Base-by-base conservation (phyloP, 2,888 invertebrate species). In the Caenorhabditis afra region DNA sequence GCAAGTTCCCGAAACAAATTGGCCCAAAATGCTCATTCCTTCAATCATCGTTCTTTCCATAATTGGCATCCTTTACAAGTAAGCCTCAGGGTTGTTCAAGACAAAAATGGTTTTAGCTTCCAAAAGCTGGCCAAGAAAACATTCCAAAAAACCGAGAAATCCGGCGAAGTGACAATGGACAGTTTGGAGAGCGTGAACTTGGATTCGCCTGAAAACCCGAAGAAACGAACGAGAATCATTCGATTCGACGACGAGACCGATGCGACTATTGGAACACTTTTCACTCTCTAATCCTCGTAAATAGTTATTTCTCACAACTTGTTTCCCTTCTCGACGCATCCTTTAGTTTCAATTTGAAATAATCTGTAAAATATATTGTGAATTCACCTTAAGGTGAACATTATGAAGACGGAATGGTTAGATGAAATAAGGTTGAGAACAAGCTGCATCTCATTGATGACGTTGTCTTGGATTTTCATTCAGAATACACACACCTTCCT, bases 111-210 rank as follows among this genome's bases (percentile, higher is more conserved):
- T 49, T 68, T 41, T 58, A 68, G 67, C 18, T 68, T 68, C 58
- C 58, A 50, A 5, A 39, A 41, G 41, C 12, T 52, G 20, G 50
- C 39, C 35, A 58, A 50, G 16, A 58, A 59, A 23, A 29, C 29
- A 7, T 29, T 7, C 49, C 55, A 57, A 22, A 45, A 14, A 47
- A 49, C 16, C 20, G 39, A 16, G 57, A 49, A 47, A 12, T 20
- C 22, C 41, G 14, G 3, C 11, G 41, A 41, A 3, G 7, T 50
- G 20, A 20, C 49, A 3, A 37, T 20, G 11, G 62, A 53, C 35
- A 65, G 65, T 29, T 35, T 65, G 65, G 65, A 65, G 16, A 53
- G 53, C 14, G 22, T 68, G 22, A 68, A 57, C 41, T 45, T 68
- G 10, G 16, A 39, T 8, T 58, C 39, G 4, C 20, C 58, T 1